Conservation (phyloP, 2,797 vertebrate genomes). For the Capromys pilorides region DNA sequence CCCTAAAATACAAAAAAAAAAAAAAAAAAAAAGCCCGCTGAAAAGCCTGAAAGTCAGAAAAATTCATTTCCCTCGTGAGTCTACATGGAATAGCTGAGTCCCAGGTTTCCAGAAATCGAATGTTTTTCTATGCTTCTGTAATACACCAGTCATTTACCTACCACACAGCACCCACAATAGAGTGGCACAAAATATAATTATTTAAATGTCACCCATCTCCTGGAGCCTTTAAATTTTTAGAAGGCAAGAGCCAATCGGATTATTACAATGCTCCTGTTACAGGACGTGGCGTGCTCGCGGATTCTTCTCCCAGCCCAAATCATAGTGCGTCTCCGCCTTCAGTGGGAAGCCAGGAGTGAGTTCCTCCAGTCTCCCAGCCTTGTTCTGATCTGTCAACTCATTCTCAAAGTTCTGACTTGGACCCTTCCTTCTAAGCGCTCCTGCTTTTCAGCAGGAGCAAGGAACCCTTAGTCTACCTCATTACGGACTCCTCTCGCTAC, state of each 20-base stretch:
- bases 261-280: not conserved
- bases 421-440: not conserved
- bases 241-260: not conserved
- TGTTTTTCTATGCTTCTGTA: not conserved
- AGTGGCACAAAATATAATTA: not conserved
- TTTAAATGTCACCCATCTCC: not conserved
- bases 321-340: not conserved
- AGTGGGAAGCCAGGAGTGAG: not conserved
- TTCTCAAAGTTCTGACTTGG: not conserved
- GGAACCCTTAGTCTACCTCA: not conserved
- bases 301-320: not conserved
- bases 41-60: not conserved
- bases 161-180: not conserved
- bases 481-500: not conserved
- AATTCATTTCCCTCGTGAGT: constrained; percentile 7
- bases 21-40: no score
- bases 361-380: not conserved
- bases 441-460: not conserved
- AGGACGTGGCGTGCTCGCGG: not conserved
- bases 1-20: no score
- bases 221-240: constrained; percentile 10
- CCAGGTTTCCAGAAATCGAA: constrained; percentile 33
- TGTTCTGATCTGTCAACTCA: not conserved
- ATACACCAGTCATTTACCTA: not conserved
- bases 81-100: not conserved